Evolutionary conservation across 1,140 invertebrate species (phyloP).

Genomic region (Pemphigus obesinymphae): DNA sequence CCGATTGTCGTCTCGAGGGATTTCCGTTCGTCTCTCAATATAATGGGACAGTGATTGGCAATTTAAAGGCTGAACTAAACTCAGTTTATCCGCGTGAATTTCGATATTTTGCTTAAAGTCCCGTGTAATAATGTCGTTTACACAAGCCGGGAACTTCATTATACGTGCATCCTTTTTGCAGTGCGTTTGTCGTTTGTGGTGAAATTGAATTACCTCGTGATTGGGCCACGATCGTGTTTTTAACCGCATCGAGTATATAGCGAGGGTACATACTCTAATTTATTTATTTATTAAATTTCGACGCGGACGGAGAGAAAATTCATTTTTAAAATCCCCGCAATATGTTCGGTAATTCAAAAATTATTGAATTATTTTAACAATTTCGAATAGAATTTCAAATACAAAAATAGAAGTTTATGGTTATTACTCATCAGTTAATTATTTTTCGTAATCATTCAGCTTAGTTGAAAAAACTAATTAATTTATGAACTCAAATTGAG

Average conservation of each 20-base stretch:
- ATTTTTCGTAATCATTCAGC: too few relatives aligned
- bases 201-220: conserved; percentile 19
- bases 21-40: conserved; percentile 33
- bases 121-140: conserved; percentile 38
- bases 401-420: too few relatives aligned
- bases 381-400: not conserved
- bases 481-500: too few relatives aligned
- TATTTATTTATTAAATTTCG: conserved; percentile 28
- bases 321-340: not conserved
- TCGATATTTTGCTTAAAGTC: conserved; percentile 39
- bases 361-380: not conserved
- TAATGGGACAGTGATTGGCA: conserved; percentile 42
- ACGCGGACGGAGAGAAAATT: not conserved
- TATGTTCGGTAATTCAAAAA: not conserved
- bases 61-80: conserved; percentile 41
- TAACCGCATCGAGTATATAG: not conserved
- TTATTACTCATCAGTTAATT: too few relatives aligned
- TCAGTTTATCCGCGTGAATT: conserved; percentile 41
- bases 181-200: not conserved
- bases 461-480: too few relatives aligned
- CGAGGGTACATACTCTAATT: not conserved
- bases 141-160: conserved; percentile 27
- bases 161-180: conserved; percentile 7
- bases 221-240: conserved; percentile 27
- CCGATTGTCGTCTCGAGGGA: conserved; percentile 32